Conservation (phyloP, 2,113 vertebrate genomes). For the Brachirus orientalis region DNA sequence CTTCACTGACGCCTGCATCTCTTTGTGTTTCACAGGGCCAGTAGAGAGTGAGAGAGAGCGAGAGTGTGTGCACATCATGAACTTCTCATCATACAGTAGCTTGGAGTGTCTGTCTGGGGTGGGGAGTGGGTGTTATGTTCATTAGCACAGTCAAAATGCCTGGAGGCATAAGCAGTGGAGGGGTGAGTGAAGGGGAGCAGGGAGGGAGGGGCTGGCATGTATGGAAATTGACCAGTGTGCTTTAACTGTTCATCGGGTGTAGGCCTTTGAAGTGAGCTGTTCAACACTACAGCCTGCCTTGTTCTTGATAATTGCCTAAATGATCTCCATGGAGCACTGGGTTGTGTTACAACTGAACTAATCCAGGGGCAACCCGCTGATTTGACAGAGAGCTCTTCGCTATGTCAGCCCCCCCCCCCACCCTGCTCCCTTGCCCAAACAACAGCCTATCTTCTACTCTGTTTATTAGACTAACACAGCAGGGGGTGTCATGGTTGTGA, state of each 20-base stretch:
- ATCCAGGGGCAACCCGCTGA: constrained; percentile 83
- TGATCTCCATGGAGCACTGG: constrained; percentile 83
- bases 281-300: constrained; percentile 80
- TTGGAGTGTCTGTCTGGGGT: constrained; percentile 56
- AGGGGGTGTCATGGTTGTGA: constrained; percentile 67
- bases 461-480: constrained; percentile 78
- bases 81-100: constrained; percentile 76
- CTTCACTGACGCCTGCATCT: constrained; percentile 48
- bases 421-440: constrained; percentile 39
- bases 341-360: constrained; percentile 81
- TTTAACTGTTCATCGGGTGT: constrained; percentile 82
- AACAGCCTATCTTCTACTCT: constrained; percentile 74
- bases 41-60: background rate
- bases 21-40: constrained; percentile 68
- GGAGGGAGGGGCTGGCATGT: constrained; percentile 65
- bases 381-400: constrained; percentile 79
- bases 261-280: constrained; percentile 85
- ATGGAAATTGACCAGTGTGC: constrained; percentile 87
- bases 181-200: constrained; percentile 58
- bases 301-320: constrained; percentile 90
- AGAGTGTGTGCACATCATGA: constrained; percentile 38
- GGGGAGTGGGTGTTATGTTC: constrained; percentile 75
- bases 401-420: constrained; percentile 36
- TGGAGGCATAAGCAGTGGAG: constrained; percentile 73
- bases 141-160: constrained; percentile 83